A percentile compares a stretch with the other conserved stretches of the same genome.
phyloP scores from a whole-genome alignment of 1,140 invertebrate species.

The Cydia fagiglandana region DNA sequence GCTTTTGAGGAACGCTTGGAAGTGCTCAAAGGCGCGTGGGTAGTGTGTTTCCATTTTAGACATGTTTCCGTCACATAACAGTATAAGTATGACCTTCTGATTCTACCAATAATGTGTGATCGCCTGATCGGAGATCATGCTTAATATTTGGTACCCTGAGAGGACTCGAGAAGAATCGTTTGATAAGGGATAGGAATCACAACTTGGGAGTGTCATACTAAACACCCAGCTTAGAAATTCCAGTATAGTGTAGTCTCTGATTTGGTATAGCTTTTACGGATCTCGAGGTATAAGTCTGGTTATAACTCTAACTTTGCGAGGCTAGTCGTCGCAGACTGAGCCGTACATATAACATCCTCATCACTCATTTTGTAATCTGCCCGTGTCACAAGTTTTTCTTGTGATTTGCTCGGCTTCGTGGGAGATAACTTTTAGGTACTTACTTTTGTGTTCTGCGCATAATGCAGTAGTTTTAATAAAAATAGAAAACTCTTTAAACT shows the following conservation, averaged over 20 bases:
- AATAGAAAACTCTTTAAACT: conserved; percentile 23
- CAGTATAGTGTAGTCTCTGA: background rate
- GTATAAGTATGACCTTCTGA: background rate
- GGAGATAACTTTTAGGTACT: background rate
- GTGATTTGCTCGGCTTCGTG: conserved; percentile 3
- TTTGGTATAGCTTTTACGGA: background rate
- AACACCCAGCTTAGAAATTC: background rate
- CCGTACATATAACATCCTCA: conserved; percentile 34
- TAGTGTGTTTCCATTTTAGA: background rate
- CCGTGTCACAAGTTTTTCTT: conserved; percentile 33
- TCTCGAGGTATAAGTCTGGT: background rate
- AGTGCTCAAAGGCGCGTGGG: background rate
- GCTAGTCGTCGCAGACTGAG: conserved; percentile 4
- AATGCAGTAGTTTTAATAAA: conserved; percentile 11
- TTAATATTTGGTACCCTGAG: background rate
- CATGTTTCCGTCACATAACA: background rate
- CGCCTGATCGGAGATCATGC: background rate
- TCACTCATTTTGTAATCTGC: conserved; percentile 38
- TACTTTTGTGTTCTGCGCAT: background rate
- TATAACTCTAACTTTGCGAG: conserved; percentile 9
- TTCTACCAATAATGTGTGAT: background rate
- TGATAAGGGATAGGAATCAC: background rate
- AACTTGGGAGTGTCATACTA: background rate
- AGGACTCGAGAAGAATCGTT: background rate
- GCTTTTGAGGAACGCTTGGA: background rate